Conservation (phyloP, 2,888 invertebrate genomes). For the Charanyca ferruginea region DNA sequence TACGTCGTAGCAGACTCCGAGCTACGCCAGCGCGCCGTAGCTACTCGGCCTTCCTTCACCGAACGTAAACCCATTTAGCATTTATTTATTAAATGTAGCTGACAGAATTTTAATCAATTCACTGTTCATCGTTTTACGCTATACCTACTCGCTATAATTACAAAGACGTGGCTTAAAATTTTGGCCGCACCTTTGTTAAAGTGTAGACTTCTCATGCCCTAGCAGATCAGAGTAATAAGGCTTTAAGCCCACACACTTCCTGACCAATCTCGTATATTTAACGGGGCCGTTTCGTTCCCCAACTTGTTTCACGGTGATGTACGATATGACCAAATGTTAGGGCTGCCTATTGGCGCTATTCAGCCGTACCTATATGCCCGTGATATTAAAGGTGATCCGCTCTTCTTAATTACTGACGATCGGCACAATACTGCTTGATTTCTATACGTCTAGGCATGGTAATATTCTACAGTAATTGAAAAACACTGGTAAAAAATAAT, state of each 20-base stretch:
- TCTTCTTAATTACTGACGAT: background rate
- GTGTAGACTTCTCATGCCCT: conserved; percentile 28
- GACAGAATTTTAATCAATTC: background rate
- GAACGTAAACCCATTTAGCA: background rate
- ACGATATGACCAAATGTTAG: conserved; percentile 46
- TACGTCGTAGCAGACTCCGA: background rate
- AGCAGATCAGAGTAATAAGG: conserved; percentile 46
- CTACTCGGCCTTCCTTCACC: too few relatives aligned
- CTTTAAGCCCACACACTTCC: conserved; percentile 48
- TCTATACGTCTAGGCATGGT: too few relatives aligned
- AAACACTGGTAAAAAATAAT: background rate
- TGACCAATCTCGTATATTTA: conserved; percentile 63
- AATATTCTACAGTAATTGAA: background rate
- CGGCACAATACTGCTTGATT: too few relatives aligned
- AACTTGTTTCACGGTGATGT: conserved; percentile 61
- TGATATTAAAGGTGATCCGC: background rate
- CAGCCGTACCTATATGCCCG: background rate
- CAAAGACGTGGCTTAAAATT: background rate
- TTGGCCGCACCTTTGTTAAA: conserved; percentile 18
- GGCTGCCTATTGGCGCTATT: conserved; percentile 27
- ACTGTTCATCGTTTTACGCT: background rate
- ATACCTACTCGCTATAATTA: too few relatives aligned
- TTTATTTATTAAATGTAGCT: background rate
- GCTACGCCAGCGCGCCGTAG: background rate
- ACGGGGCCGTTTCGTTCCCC: conserved; percentile 52